phyloP scores from a whole-genome alignment of 2,113 vertebrate genomes.

The Excalfactoria chinensis region DNA sequence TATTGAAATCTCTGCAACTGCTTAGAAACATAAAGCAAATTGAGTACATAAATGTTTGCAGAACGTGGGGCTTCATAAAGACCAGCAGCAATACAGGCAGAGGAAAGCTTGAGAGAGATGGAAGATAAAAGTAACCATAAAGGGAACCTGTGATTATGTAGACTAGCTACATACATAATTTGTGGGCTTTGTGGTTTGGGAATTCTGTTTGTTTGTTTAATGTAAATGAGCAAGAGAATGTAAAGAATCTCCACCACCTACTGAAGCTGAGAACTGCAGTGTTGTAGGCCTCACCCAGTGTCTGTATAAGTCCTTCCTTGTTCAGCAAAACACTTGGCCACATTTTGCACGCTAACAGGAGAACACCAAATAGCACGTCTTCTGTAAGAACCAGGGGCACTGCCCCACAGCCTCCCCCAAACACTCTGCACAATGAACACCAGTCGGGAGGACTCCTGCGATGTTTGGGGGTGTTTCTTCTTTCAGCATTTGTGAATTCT shows the following conservation, averaged over 20 bases:
- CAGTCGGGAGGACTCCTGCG: neutral
- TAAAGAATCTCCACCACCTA: conserved; percentile 38
- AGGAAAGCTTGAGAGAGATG: neutral
- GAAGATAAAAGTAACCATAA: conserved; percentile 21
- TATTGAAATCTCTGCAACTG: conserved; percentile 11
- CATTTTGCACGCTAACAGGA: neutral
- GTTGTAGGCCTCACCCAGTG: neutral
- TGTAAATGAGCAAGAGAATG: conserved; percentile 52
- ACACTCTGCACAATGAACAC: neutral
- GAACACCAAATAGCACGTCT: neutral
- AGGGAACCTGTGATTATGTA: conserved; percentile 21
- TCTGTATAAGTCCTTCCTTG: conserved; percentile 1
- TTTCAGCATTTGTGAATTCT: conserved; percentile 26
- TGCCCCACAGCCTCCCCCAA: neutral
- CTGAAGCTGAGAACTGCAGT: neutral
- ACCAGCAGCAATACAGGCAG: neutral
- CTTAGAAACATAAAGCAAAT: conserved; percentile 42
- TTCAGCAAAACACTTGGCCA: conserved; percentile 28
- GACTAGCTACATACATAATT: neutral
- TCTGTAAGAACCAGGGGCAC: neutral
- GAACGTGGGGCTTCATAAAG: conserved; percentile 6
- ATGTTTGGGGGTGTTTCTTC: neutral
- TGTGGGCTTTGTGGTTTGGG: neutral
- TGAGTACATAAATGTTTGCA: neutral
- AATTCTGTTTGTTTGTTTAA: conserved; percentile 62